phyloP scores from a whole-genome alignment of 2,797 vertebrate genomes.

The Oreochromis grahami region DNA sequence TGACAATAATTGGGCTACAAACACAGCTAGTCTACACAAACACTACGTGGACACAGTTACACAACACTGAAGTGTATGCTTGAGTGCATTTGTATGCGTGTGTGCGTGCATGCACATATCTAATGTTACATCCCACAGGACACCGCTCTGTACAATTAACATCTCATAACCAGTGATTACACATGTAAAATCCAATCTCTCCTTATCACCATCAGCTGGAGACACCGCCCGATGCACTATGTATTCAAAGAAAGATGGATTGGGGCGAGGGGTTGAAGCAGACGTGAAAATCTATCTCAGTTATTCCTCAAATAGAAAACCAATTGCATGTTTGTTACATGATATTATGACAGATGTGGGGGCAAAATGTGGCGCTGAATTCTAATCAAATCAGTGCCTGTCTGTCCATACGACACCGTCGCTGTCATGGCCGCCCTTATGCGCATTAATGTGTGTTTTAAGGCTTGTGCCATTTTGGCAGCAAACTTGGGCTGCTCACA shows the following conservation, averaged over 20 bases:
- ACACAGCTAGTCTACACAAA: conserved; percentile 39
- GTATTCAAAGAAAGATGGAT: conserved; percentile 66
- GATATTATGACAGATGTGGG: conserved; percentile 68
- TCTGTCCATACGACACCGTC: background rate
- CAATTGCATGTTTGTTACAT: conserved; percentile 64
- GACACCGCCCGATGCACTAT: conserved; percentile 37
- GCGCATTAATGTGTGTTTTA: conserved; percentile 7
- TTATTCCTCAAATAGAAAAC: conserved; percentile 71
- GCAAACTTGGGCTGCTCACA: background rate
- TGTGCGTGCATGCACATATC: background rate
- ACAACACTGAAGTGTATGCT: background rate
- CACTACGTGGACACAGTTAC: background rate
- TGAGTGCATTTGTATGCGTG: background rate
- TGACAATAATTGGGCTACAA: conserved; percentile 21
- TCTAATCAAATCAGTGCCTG: conserved; percentile 60
- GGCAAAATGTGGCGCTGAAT: conserved; percentile 34
- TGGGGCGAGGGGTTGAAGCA: conserved; percentile 17
- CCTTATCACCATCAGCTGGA: conserved; percentile 47
- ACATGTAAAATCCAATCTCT: conserved; percentile 66
- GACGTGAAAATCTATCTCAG: conserved; percentile 69
- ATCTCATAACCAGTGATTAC: conserved; percentile 64
- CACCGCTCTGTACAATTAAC: conserved; percentile 61
- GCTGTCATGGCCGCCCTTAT: background rate
- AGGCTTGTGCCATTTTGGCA: background rate
- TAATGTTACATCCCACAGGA: conserved; percentile 50